Base-by-base conservation (phyloP, 2,888 invertebrate genomes). In the Brenthis hecate region DNA sequence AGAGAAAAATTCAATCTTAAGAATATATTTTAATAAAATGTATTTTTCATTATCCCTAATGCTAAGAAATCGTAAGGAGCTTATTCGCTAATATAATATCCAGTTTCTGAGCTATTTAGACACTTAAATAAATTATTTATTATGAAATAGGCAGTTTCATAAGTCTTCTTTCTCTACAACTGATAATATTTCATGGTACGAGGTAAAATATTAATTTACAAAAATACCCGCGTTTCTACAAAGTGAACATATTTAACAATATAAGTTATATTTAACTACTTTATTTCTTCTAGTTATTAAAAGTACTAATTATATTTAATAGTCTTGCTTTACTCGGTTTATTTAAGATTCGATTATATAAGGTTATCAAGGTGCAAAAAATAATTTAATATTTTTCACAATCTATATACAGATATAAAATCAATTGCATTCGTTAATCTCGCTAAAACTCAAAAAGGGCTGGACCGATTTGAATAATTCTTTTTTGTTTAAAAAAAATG, bases 121-220 rank as follows among this genome's bases (percentile, higher is more conserved):
- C 73, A 79, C 78, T 63, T 72, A 79, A 80, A 78, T 79, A 83
- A 85, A 83, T 82, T 85, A 43, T 43, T 43, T 43, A 77, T 81
- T 81, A 75, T 73, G 74, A 83, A 85, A 80, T 82, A 65, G 66
- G 66, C 64, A 73, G 79, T 81, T 85, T 88, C 78, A 79, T 85
- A 85, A 78, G 88, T 81, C 85, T 88, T 88, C 88, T 78, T 88
- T 88, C 88, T 78, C 80, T 78, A 83, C 80, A 84, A 84, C 80
- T 75, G 82, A 85, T 87, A 83, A 83, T 85, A 84, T 88, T 88
- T 83, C 86, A 84, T 71, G 80, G 81, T 81, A 80, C 77, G 58
- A 75, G 75, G 76, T 80, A 81, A 85, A 84, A 85, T 87, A 87
- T 87, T 82, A 74, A 80, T 87, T 81, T 80, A 75, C 56, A 66